Percentiles rank a stretch among this genome's conserved stretches.
Evolutionary conservation across 2,888 invertebrate species (phyloP).

Genomic region (Dolichopus griseipennis): DNA sequence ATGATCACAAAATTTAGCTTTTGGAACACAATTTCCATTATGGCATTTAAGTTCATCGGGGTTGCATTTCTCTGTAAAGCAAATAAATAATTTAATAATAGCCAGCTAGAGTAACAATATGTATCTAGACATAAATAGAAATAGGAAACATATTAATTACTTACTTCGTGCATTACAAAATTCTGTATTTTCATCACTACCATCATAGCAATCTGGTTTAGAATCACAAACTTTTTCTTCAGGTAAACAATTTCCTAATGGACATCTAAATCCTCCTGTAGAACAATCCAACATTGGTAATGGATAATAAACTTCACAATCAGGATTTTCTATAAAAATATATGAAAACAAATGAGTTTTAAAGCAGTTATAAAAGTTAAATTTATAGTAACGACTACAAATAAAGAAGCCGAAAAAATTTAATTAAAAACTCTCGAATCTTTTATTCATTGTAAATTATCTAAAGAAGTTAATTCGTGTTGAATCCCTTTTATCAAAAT

Average conservation of each 20-base stretch:
- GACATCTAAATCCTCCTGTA: constrained; percentile 53
- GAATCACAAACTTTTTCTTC: constrained; percentile 57
- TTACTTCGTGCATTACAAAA: constrained; percentile 25
- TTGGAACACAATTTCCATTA: constrained; percentile 59
- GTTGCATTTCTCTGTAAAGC: constrained; percentile 48
- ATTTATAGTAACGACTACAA: no score
- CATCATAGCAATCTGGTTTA: constrained; percentile 58
- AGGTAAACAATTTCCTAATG: constrained; percentile 58
- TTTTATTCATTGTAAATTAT: no score
- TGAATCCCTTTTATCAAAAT: no score
- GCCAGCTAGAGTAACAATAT: no score
- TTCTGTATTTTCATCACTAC: constrained; percentile 52
- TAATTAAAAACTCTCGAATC: no score
- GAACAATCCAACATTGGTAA: constrained; percentile 41
- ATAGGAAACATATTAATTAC: neutral
- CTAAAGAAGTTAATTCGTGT: no score
- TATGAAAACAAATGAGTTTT: no score
- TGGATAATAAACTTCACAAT: constrained; percentile 28
- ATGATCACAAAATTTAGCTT: constrained; percentile 60
- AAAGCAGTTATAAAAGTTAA: no score
- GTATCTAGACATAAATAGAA: no score
- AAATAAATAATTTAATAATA: no score
- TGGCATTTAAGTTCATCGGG: constrained; percentile 57
- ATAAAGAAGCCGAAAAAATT: no score
- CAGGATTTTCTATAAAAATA: constrained; percentile 26